These are phyloP conservation scores for Thunnus albacares DNA, from an alignment of 2,797 vertebrate genomes.

Conservation along the genomic window DNA sequence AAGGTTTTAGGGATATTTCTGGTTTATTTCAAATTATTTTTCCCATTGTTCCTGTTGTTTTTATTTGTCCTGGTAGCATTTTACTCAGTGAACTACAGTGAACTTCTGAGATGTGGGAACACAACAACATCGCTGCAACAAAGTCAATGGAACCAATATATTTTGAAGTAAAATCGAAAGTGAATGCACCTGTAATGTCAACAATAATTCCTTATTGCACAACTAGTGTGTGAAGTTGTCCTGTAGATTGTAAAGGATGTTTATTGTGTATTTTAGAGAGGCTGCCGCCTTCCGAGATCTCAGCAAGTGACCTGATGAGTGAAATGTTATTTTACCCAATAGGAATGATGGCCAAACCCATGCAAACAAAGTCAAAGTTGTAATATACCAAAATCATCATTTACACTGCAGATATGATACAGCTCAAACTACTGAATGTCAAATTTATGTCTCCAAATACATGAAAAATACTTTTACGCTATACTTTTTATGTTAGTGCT, in stretches of 20 bases:
- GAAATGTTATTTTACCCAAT: not conserved
- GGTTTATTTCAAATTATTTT: not conserved
- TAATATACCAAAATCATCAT: not conserved
- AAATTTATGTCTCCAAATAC: not conserved
- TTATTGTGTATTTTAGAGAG: not conserved
- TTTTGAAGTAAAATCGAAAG: not conserved
- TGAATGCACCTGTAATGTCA: not conserved
- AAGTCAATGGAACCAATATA: not conserved
- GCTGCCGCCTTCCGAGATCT: too few species aligned
- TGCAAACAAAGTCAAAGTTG: not conserved
- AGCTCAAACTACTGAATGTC: not conserved
- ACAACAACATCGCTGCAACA: not conserved
- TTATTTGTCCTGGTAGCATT: not conserved
- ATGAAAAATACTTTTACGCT: not conserved
- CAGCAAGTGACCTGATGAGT: not conserved
- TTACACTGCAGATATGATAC: too few species aligned
- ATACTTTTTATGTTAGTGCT: not conserved
- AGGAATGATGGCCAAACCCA: not conserved
- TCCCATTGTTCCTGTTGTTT: not conserved
- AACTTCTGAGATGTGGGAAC: not conserved
- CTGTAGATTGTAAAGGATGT: not conserved
- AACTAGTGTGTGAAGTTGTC: too few species aligned
- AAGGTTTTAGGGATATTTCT: not conserved
- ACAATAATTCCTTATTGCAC: not conserved
- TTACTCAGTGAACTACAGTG: not conserved